Conservation (phyloP, 2,113 vertebrate species). For the Grammomys surdaster region DNA sequence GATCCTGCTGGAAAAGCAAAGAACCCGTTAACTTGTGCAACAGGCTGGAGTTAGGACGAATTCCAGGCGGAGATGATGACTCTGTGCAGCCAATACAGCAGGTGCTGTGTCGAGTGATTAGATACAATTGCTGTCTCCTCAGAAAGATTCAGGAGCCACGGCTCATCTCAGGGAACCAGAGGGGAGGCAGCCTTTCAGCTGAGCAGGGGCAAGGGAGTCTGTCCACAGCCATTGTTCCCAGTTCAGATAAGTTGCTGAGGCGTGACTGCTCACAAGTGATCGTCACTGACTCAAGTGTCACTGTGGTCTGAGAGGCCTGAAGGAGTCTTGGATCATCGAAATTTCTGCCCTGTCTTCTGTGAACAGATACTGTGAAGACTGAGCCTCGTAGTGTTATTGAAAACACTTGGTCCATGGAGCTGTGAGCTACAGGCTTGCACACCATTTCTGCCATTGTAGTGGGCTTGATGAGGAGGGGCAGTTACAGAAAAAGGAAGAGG, state of each 20-base stretch:
- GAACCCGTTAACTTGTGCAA: background rate
- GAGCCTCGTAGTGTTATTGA: background rate
- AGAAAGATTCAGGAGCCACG: slow-evolving; percentile 29
- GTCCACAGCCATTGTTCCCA: background rate
- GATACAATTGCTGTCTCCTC: slow-evolving; percentile 64
- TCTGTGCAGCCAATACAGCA: background rate
- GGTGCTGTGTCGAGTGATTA: background rate
- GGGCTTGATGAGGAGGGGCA: background rate
- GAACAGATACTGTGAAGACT: slow-evolving; percentile 33
- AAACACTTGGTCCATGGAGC: background rate
- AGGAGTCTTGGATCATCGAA: background rate
- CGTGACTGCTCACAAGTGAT: background rate
- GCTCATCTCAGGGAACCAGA: slow-evolving; percentile 30
- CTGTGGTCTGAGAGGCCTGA: background rate
- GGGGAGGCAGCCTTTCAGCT: background rate
- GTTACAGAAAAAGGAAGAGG: background rate
- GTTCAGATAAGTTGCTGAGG: background rate
- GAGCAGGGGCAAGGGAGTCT: background rate
- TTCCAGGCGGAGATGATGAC: background rate
- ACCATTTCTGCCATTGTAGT: background rate
- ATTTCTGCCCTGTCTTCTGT: background rate
- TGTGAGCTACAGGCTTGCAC: background rate
- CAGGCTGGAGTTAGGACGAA: background rate
- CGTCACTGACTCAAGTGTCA: background rate
- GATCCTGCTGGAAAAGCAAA: slow-evolving; percentile 43